A percentile compares a stretch with the other conserved stretches of the same genome.
Conservation (phyloP, 2,113 vertebrate species). For the Chaetodon auriga region DNA sequence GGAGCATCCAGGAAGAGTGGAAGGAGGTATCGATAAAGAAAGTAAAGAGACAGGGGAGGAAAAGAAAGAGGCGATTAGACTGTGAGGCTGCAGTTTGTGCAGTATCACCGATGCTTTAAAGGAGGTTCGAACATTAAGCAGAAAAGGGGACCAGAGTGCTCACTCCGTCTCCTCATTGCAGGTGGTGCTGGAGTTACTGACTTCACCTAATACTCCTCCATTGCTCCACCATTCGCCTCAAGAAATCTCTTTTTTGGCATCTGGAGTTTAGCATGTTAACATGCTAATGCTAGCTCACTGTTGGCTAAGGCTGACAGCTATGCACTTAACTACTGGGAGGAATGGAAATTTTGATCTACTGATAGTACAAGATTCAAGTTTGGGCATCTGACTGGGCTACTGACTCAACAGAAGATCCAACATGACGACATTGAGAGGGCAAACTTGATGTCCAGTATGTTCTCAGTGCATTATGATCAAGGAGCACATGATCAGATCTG, state of each 20-base stretch:
- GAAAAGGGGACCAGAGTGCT: no score
- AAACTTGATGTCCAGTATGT: background rate
- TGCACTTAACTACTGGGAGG: background rate
- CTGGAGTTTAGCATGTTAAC: background rate
- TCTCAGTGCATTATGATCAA: background rate
- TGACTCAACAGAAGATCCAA: background rate
- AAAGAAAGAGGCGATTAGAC: background rate
- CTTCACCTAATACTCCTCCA: background rate
- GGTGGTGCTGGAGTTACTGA: background rate
- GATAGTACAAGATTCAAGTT: background rate
- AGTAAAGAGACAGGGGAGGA: background rate
- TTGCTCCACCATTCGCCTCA: background rate
- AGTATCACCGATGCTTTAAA: background rate
- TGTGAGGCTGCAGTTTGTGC: background rate
- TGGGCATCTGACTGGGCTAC: background rate
- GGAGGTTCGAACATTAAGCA: background rate
- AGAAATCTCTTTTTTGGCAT: background rate
- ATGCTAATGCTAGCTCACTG: background rate
- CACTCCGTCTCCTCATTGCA: no score
- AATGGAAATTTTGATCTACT: background rate
- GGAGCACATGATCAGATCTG: background rate
- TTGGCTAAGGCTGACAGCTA: background rate
- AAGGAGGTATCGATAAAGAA: background rate
- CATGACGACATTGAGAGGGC: background rate
- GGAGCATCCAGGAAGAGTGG: background rate